Conservation (phyloP, 2,888 invertebrate genomes). For the Pseudoips prasinana region DNA sequence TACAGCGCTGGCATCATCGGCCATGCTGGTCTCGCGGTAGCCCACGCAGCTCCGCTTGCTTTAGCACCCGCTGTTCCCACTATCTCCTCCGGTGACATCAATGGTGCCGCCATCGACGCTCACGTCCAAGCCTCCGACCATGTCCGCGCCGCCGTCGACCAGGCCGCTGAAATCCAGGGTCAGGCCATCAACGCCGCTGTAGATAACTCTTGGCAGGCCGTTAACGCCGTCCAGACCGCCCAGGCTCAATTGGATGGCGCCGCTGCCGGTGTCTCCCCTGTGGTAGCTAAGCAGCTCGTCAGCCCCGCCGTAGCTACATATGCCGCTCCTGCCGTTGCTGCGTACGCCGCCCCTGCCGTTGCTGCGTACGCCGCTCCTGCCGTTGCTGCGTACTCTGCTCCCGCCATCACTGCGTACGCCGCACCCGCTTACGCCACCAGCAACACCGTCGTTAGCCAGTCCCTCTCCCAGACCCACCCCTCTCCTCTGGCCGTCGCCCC, state of each 20-base stretch:
- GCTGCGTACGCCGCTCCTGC: constrained; percentile 27
- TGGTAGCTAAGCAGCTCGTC: constrained; percentile 69
- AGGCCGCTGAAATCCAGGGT: constrained; percentile 69
- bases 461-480: too few relatives aligned
- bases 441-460: too few relatives aligned
- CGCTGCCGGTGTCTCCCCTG: constrained; percentile 71
- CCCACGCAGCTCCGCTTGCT: constrained; percentile 11
- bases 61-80: constrained; percentile 53
- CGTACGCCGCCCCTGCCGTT: constrained; percentile 44
- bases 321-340: constrained; percentile 25
- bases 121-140: constrained; percentile 73
- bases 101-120: constrained; percentile 71
- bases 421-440: constrained; percentile 59
- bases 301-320: constrained; percentile 54
- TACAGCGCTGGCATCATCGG: constrained; percentile 46
- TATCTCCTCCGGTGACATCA: constrained; percentile 72
- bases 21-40: constrained; percentile 42
- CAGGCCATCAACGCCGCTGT: constrained; percentile 74
- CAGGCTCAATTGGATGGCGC: constrained; percentile 72
- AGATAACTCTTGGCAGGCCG: constrained; percentile 73
- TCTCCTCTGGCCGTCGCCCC: too few relatives aligned
- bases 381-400: constrained; percentile 30
- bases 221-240: constrained; percentile 70
- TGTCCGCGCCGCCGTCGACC: constrained; percentile 69
- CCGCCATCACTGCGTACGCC: too few relatives aligned